phyloP scores from a whole-genome alignment of 2,888 invertebrate species.

The Polydrusus pterygomalis region DNA sequence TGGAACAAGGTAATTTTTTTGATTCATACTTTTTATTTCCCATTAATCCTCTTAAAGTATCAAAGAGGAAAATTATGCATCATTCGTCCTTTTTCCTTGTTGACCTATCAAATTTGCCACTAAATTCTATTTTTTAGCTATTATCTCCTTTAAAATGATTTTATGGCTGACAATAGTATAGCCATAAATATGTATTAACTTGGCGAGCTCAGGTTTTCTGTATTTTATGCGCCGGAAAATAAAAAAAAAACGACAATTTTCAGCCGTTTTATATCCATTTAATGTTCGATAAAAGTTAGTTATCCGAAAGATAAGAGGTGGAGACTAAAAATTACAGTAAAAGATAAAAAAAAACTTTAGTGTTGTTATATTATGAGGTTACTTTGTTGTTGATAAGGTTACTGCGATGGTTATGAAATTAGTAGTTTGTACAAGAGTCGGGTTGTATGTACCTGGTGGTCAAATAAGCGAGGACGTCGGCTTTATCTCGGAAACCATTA shows the following conservation, averaged over 20 bases:
- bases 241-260: conserved; percentile 9
- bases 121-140: background rate
- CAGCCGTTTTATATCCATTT: conserved; percentile 1
- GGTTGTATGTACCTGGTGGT: too few relatives aligned
- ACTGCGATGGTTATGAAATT: too few relatives aligned
- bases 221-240: background rate
- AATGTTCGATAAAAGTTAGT: conserved; percentile 6
- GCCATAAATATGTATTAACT: conserved; percentile 10
- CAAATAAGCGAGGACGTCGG: too few relatives aligned
- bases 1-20: too few relatives aligned
- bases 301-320: background rate
- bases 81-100: too few relatives aligned
- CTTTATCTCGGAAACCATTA: too few relatives aligned
- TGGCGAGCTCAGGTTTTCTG: background rate
- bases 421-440: too few relatives aligned
- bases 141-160: background rate
- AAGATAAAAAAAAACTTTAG: background rate
- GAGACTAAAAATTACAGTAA: background rate
- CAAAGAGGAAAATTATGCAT: too few relatives aligned
- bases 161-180: background rate
- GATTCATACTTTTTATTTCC: too few relatives aligned
- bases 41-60: too few relatives aligned
- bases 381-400: background rate
- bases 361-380: background rate
- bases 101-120: background rate